phyloP scores from a whole-genome alignment of 2,797 vertebrate genomes.

The Clarias platycephalus region DNA sequence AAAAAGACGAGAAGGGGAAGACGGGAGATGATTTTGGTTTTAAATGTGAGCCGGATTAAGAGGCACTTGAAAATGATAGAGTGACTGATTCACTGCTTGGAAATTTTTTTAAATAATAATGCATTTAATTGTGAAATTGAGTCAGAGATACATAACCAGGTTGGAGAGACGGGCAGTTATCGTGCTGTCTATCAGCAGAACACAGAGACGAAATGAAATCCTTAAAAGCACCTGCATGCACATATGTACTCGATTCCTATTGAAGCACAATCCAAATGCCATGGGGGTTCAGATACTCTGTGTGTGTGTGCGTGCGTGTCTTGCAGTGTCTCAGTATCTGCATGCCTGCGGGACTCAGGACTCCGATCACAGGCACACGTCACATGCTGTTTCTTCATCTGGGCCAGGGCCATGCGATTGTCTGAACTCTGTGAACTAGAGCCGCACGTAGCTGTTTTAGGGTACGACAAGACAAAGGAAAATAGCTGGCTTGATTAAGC shows the following conservation, averaged over 20 bases:
- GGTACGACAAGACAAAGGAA: constrained; percentile 12
- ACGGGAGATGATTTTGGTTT: constrained; percentile 51
- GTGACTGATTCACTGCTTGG: constrained; percentile 58
- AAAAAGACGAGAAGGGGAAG: constrained; percentile 69
- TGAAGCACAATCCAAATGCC: constrained; percentile 38
- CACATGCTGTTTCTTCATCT: constrained; percentile 54
- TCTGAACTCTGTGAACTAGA: constrained; percentile 35
- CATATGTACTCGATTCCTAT: neutral
- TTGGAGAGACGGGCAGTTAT: neutral
- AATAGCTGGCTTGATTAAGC: neutral
- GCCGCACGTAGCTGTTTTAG: constrained; percentile 1
- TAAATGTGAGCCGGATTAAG: constrained; percentile 27
- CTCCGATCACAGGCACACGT: constrained; percentile 46
- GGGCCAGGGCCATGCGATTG: constrained; percentile 28
- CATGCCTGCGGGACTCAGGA: constrained; percentile 46
- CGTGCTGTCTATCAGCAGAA: constrained; percentile 1
- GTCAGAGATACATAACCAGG: neutral
- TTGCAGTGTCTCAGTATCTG: constrained; percentile 37
- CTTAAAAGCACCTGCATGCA: neutral
- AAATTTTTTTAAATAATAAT: neutral
- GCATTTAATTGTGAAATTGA: constrained; percentile 18
- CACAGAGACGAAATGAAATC: neutral
- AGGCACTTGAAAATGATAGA: constrained; percentile 56
- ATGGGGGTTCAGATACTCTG: constrained; percentile 20
- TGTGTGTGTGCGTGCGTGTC: constrained; percentile 27